A percentile compares a stretch with the other conserved stretches of the same genome.
Evolutionary conservation across 2,113 vertebrate genomes (phyloP).

Genomic region (Rousettus leschenaultii): DNA sequence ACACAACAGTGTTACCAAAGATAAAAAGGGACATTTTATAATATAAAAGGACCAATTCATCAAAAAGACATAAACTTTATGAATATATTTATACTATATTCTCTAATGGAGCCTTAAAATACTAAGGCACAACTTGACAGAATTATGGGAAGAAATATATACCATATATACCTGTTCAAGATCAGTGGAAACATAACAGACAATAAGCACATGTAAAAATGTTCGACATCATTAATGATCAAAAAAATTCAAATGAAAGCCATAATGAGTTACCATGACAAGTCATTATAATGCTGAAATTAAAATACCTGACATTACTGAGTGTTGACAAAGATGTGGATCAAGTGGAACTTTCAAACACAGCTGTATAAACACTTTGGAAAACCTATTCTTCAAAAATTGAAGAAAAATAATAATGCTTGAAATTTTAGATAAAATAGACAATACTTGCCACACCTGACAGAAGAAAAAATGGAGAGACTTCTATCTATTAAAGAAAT

Average conservation of each 20-base stretch:
- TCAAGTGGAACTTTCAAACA: background rate
- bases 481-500: background rate
- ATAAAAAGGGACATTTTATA: background rate
- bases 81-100: background rate
- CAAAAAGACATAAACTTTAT: background rate
- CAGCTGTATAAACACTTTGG: background rate
- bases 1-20: background rate
- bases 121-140: background rate
- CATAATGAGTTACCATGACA: background rate
- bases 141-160: background rate
- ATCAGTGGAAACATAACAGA: background rate
- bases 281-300: background rate
- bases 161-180: background rate
- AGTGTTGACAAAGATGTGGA: background rate
- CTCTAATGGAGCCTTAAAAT: background rate
- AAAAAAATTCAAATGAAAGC: background rate
- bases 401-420: background rate
- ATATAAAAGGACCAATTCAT: background rate
- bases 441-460: background rate
- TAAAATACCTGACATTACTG: background rate
- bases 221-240: background rate
- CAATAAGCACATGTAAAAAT: background rate
- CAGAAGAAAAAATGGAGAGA: background rate
- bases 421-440: background rate
- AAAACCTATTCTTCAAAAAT: background rate